Base-by-base conservation (phyloP, 2,113 vertebrate genomes). In the Bombycilla garrulus region DNA sequence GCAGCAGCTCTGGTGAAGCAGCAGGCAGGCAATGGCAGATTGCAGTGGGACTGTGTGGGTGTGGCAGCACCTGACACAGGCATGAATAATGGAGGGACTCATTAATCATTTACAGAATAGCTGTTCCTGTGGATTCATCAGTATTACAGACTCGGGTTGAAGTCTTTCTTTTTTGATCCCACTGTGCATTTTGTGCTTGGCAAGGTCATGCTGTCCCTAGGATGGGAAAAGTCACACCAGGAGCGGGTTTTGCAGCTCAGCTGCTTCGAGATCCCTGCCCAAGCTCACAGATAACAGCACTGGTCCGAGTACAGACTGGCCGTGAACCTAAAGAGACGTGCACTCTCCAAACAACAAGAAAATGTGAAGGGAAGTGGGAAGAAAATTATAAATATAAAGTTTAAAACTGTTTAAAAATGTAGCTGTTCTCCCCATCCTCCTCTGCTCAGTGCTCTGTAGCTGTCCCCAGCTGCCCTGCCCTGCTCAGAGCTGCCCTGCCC, bases 31-130 rank as follows among this genome's bases (percentile, higher is more conserved):
- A 69, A 19, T 3, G 50, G 66, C 42, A 86, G 69, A 51, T 26
- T 42, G 66, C 66, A 25, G 2, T 1, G 61, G 70, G 60, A 74
- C 65, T 47, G 61, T 12, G 29, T 65, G n/a, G n/a, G n/a, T n/a
- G 70, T 53, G 90, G 77, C 88, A 94, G 78, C 70, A 79, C 88
- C 90, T 77, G 92, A 78, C 82, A 71, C 25, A 5, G 51, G 45
- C 80, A 94, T 85, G 78, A 94, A 92, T 95, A 94, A 95, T 85
- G 77, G 83, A 94, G 42, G 53, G 12, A 22, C 54, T 92, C 77
- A 92, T 96, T 66, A 96, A 96, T 95, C 86, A 94, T 95, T 95
- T 91, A 95, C 81, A 77, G 76, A 72, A 69, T 33, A 65, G 80
- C 88, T 74, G 64, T 47, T 95, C 71, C 73, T 45, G 57, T 36